These are phyloP conservation scores for Eubasilissa splendida DNA, from an alignment of 2,888 invertebrate species.

Conservation along the genomic window DNA sequence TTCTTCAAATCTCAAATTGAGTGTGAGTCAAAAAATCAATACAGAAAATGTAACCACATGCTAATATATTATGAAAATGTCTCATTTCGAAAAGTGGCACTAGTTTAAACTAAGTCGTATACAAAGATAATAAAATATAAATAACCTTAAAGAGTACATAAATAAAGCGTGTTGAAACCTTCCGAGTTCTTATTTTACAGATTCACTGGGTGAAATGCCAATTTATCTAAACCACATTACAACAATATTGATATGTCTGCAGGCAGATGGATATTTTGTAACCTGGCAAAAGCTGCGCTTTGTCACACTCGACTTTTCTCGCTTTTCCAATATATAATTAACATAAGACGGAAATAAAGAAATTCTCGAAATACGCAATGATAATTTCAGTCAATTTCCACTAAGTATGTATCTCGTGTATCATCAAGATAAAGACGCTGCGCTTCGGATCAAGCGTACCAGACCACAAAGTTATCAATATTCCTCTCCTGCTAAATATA, in stretches of 20 bases:
- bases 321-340: no score
- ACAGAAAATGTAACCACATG: neutral
- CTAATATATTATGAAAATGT: neutral
- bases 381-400: no score
- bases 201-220: no score
- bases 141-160: constrained; percentile 31
- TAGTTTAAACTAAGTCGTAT: constrained; percentile 40
- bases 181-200: neutral
- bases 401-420: no score
- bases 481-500: no score
- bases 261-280: neutral
- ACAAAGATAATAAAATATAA: constrained; percentile 31
- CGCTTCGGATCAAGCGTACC: no score
- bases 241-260: constrained; percentile 32
- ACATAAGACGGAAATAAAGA: no score
- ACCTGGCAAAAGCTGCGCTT: no score
- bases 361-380: no score
- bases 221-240: neutral
- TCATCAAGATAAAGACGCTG: no score
- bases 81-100: neutral
- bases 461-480: no score
- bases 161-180: constrained; percentile 19
- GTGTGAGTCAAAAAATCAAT: constrained; percentile 3
- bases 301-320: no score
- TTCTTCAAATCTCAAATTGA: neutral